A percentile compares a stretch with the other conserved stretches of the same genome.
Evolutionary conservation across 2,113 vertebrate species (phyloP).

Genomic region (Propithecus coquereli): DNA sequence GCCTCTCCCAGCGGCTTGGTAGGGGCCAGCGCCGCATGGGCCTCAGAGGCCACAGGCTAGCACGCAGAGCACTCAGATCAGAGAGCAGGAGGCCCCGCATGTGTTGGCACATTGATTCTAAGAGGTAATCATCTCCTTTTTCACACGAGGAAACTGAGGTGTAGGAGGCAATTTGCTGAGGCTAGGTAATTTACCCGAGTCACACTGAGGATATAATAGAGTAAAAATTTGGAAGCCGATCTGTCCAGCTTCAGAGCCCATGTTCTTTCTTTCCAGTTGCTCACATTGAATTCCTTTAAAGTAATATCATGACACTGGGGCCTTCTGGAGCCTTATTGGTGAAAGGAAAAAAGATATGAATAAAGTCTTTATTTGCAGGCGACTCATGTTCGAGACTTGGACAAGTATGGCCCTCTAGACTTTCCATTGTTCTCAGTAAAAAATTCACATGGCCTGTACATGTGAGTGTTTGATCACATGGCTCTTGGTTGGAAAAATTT

Average conservation of each 20-base stretch:
- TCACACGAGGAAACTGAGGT: constrained; percentile 30
- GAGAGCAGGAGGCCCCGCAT: not conserved
- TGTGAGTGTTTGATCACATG: not conserved
- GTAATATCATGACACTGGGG: not conserved
- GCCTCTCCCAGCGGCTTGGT: not conserved
- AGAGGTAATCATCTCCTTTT: constrained; percentile 4
- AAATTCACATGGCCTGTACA: not conserved
- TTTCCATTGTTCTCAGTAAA: not conserved
- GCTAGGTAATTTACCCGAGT: not conserved
- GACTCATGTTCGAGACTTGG: not conserved
- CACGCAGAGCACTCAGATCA: not conserved
- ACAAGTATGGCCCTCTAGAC: not conserved
- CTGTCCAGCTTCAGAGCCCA: not conserved
- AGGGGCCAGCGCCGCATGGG: rapidly evolving
- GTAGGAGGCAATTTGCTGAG: not conserved
- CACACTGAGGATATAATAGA: not conserved
- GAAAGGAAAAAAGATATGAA: constrained; percentile 11
- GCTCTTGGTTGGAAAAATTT: not conserved
- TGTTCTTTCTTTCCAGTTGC: not conserved
- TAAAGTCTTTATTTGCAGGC: constrained; percentile 19
- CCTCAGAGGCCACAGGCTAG: not conserved
- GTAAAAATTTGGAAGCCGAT: not conserved
- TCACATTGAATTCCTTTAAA: constrained; percentile 36
- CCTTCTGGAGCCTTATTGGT: not conserved
- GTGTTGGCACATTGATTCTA: not conserved